Conservation (phyloP, 2,888 invertebrate genomes). For the Eupithecia inturbata region DNA sequence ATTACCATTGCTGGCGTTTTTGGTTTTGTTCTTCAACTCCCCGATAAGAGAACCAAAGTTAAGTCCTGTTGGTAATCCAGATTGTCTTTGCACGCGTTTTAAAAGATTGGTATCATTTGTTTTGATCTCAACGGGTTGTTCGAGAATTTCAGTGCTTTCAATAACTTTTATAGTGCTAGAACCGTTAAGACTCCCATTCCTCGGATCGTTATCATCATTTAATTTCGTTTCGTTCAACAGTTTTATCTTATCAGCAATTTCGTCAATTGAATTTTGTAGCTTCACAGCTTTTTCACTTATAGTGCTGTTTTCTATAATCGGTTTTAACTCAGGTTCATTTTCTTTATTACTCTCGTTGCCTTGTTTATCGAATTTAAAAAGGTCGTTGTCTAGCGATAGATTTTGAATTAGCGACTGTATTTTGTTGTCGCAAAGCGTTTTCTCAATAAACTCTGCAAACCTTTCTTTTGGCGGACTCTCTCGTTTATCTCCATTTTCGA, state of each 20-base stretch:
- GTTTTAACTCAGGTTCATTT: constrained; percentile 47
- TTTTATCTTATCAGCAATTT: constrained; percentile 62
- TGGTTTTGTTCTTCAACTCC: constrained; percentile 75
- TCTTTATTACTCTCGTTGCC: constrained; percentile 43
- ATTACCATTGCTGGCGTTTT: constrained; percentile 65
- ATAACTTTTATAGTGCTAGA: constrained; percentile 36
- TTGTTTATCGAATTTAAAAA: constrained; percentile 49
- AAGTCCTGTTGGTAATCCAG: constrained; percentile 67
- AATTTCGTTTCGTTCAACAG: constrained; percentile 49
- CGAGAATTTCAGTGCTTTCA: constrained; percentile 22
- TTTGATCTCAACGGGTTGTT: constrained; percentile 32
- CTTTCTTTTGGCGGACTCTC: constrained; percentile 78
- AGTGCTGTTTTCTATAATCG: constrained; percentile 47
- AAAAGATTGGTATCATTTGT: constrained; percentile 59
- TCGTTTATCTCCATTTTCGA: constrained; percentile 57
- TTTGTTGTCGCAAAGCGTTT: constrained; percentile 77
- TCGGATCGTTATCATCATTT: constrained; percentile 37
- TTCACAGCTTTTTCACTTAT: constrained; percentile 59
- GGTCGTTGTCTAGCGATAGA: constrained; percentile 69
- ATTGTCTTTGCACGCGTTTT: constrained; percentile 68
- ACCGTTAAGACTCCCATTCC: constrained; percentile 37
- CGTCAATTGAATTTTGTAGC: constrained; percentile 61
- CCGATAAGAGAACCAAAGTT: constrained; percentile 80
- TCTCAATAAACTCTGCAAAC: constrained; percentile 75
- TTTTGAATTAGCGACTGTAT: constrained; percentile 77